Base-by-base conservation (phyloP, 2,888 invertebrate species). In the Congeria kusceri region DNA sequence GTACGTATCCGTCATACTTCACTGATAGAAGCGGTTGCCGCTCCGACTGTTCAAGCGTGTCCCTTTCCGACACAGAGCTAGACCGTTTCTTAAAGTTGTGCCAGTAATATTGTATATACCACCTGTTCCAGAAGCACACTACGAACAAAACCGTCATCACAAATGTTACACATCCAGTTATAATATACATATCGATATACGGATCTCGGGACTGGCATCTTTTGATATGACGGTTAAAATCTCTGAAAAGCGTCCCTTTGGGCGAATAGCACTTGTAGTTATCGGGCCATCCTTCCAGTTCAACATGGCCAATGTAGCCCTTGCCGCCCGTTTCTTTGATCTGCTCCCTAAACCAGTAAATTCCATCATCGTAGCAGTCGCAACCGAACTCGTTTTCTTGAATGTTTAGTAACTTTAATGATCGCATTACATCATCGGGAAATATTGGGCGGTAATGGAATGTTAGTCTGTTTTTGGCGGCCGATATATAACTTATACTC, bases 101-200 rank as follows among this genome's bases (percentile, higher is more conserved):
- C 23, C 53, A 58, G 53, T 61, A 69, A 32, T 73, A 80, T 44
- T 25, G 25, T 3, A 79, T 56, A 49, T 79, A 74, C 79, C 79
- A 79, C 28, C 70, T 46, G n/a, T 74, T 66, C 66, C 63, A 63
- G 39, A 70, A 66, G 4, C 25, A 23, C 0, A 70, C 25, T 9
- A 23, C 32, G 2, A 44, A 32, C 15, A 63, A 3, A 0, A 74
- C 49, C 20, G 32, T 3, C 28, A 70, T 57, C 9, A 79, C 63
- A 46, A 68, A 49, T 5, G 77, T 20, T n/a, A 68, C 61, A 7
- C 49, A 65, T 2, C 62, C 66, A 11, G 53, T 59, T 18, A 65
- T 47, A 11, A 62, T 56, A 13, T 58, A 23, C 5, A 61, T 61
- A 15, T 67, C 25, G 13, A 58, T 32, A 13, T 67, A 4, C 13